phyloP scores from a whole-genome alignment of 2,888 invertebrate species.

The Andrena haemorrhoa region DNA sequence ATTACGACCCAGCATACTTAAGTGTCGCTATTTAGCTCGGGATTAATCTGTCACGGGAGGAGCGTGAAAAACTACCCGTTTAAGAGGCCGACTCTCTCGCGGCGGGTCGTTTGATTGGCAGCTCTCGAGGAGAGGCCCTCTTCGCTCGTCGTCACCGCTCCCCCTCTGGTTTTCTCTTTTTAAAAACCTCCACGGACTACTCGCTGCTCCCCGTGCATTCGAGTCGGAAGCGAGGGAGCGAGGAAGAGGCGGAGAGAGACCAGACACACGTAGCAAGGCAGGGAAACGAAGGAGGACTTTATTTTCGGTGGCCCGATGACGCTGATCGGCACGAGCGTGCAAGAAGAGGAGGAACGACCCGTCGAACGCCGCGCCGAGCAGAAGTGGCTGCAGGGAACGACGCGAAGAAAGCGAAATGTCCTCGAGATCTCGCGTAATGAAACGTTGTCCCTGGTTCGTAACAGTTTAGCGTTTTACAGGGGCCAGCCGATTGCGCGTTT shows the following conservation, averaged over 20 bases:
- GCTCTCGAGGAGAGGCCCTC: slow-evolving; percentile 67
- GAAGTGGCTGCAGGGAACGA: slow-evolving; percentile 15
- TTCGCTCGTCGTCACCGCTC: slow-evolving; percentile 37
- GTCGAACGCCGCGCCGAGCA: slow-evolving; percentile 27
- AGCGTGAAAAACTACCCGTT: slow-evolving; percentile 72
- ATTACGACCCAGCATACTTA: slow-evolving; percentile 64
- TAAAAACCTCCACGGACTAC: slow-evolving; percentile 59
- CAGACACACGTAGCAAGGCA: slow-evolving; percentile 16
- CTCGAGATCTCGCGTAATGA: slow-evolving; percentile 48
- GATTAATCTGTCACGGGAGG: slow-evolving; percentile 73
- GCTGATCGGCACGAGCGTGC: slow-evolving; percentile 56
- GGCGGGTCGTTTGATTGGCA: slow-evolving; percentile 75
- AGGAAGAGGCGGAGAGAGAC: slow-evolving; percentile 39
- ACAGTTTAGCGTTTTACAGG: slow-evolving; percentile 37
- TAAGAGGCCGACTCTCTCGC: slow-evolving; percentile 68
- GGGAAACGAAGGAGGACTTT: slow-evolving; percentile 70
- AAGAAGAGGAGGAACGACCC: slow-evolving; percentile 53
- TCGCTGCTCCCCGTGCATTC: slow-evolving; percentile 50
- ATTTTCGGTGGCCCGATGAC: slow-evolving; percentile 71
- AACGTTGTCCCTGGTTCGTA: slow-evolving; percentile 25
- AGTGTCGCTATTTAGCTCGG: slow-evolving; percentile 68
- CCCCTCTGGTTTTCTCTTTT: slow-evolving; percentile 38
- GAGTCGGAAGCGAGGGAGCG: slow-evolving; percentile 64
- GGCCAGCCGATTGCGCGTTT: neutral
- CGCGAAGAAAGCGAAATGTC: slow-evolving; percentile 51